Base-by-base conservation (phyloP, 1,140 invertebrate genomes). In the Maconellicoccus hirsutus region DNA sequence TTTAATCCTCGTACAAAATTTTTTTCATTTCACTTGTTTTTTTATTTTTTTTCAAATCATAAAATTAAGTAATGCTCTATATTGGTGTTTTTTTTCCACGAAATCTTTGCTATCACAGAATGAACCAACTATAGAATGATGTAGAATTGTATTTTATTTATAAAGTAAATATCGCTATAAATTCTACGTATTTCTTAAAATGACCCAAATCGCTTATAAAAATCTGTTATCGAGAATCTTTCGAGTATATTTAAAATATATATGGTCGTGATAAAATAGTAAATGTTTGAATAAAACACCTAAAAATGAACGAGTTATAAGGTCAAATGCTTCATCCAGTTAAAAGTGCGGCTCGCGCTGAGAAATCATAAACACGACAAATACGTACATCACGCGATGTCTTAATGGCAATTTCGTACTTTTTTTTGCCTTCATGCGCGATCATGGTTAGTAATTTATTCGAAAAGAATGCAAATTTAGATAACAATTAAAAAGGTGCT, bases 171-270 rank as follows among this genome's bases (percentile, higher is more conserved):
- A 33, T 12, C 12, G 42, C n/a, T 8, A 52, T 52, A 52, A 52
- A 52, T 52, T 52, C 6, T 52, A 8, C n/a, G n/a, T 19, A 52
- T 52, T 52, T 52, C n/a, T 52, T 12, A 33, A 52, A 52, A 52
- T 52, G 42, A 52, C 42, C 42, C 42, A 52, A 52, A 52, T 52
- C 42, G 10, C 42, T 52, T 52, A 52, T 52, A 52, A 52, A 52
- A 52, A 52, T 52, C 42, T 52, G 42, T 52, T 52, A 52, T 52
- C 42, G 42, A 52, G 6, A 14, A 52, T 52, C 42, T 3, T 52
- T 19, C 3, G n/a, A 16, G 6, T 52, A 19, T 52, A 52, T 52
- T 52, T 52, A 52, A 8, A 16, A 52, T 52, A n/a, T n/a, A 14
- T 52, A 52, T 19, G 42, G 42, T 52, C 2, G 10, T 52, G 42